These are phyloP conservation scores for Drosophila histrio DNA, from an alignment of 2,888 invertebrate species.

Conservation along the genomic window DNA sequence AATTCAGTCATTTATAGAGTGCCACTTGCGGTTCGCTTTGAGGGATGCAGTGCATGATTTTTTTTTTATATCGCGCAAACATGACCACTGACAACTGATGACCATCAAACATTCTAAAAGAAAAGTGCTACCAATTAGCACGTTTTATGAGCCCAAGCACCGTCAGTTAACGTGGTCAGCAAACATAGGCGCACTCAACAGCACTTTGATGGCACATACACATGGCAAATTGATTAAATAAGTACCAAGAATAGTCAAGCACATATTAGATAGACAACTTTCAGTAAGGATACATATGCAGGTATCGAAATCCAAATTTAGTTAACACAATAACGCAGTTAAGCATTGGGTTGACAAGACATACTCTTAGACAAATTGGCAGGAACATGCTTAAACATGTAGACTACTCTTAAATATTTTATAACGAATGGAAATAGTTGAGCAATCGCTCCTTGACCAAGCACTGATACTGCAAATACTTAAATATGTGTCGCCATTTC, in stretches of 20 bases:
- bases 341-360: too few species aligned
- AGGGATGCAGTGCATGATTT: conserved; percentile 14
- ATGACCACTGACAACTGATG: background rate
- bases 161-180: background rate
- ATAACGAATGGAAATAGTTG: too few species aligned
- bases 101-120: background rate
- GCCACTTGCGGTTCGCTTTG: conserved; percentile 27
- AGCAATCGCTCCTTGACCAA: too few species aligned
- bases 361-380: too few species aligned
- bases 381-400: too few species aligned
- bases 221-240: background rate
- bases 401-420: too few species aligned
- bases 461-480: background rate
- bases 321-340: background rate
- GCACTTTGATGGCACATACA: background rate
- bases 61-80: conserved; percentile 4
- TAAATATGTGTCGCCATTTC: conserved; percentile 8
- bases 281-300: background rate
- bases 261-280: background rate
- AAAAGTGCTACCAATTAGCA: conserved; percentile 20
- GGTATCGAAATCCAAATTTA: background rate
- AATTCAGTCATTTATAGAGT: conserved; percentile 11
- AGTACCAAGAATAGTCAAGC: background rate
- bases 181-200: background rate
- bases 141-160: background rate